These are phyloP conservation scores for Crematogaster levior DNA, from an alignment of 2,888 invertebrate species.

Conservation along the genomic window DNA sequence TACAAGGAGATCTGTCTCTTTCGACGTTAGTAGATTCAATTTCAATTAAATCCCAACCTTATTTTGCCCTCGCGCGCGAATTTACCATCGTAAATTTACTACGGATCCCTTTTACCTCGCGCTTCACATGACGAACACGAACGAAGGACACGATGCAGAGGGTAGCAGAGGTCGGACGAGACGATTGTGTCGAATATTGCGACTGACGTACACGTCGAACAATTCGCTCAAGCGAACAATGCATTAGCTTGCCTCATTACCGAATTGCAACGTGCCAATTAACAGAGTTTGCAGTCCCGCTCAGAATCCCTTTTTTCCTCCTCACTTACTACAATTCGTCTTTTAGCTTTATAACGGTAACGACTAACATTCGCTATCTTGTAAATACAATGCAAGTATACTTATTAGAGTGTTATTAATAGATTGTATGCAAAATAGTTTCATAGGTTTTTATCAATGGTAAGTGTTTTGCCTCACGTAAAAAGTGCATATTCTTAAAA, in stretches of 20 bases:
- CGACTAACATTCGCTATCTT: conserved; percentile 1
- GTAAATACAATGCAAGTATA: not conserved
- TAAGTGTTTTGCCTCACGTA: conserved; percentile 10
- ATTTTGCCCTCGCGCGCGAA: conserved; percentile 11
- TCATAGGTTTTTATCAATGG: conserved; percentile 7
- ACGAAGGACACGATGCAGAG: conserved; percentile 38
- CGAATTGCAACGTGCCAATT: conserved; percentile 75
- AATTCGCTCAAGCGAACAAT: conserved; percentile 65
- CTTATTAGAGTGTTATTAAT: conserved; percentile 22
- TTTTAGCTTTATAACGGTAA: conserved; percentile 7
- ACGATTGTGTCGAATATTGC: conserved; percentile 64
- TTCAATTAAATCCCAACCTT: conserved; percentile 62
- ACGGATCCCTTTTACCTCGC: conserved; percentile 31
- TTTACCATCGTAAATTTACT: conserved; percentile 33
- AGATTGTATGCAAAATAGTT: conserved; percentile 14
- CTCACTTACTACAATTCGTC: not conserved
- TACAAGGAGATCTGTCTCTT: conserved; percentile 34
- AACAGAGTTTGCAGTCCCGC: conserved; percentile 60
- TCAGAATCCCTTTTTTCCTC: conserved; percentile 17
- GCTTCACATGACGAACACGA: conserved; percentile 19
- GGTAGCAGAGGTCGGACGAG: conserved; percentile 25
- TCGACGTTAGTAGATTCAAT: conserved; percentile 63
- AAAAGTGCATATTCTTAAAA: not conserved
- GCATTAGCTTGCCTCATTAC: conserved; percentile 77
- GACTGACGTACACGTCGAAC: conserved; percentile 40